Percentiles rank a stretch among this genome's conserved stretches.
Evolutionary conservation across 2,888 invertebrate species (phyloP).

Genomic region (Agonopterix alstromeriana): DNA sequence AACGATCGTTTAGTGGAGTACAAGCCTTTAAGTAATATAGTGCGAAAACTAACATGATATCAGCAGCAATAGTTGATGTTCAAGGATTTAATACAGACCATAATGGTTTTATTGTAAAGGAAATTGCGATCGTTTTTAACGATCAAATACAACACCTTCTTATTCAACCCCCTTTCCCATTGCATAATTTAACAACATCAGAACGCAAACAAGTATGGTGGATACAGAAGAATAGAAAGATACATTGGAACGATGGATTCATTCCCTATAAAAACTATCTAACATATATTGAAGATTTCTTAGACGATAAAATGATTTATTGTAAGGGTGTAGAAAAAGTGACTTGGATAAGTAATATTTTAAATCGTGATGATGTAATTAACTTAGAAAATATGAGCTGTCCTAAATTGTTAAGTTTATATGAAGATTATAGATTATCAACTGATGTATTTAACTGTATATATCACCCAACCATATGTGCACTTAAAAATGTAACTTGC

Average conservation of each 20-base stretch:
- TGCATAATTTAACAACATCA: no score
- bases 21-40: constrained; percentile 1
- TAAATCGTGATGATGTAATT: constrained; percentile 2
- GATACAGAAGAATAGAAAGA: no score
- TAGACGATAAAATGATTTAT: constrained; percentile 4
- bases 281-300: not conserved
- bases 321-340: constrained; percentile 8
- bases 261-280: constrained; percentile 1
- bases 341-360: constrained; percentile 4
- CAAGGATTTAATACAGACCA: constrained; percentile 9
- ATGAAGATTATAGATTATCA: constrained; percentile 3
- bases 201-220: no score
- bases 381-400: constrained; percentile 7
- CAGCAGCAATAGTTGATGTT: constrained; percentile 7
- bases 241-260: not conserved
- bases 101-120: constrained; percentile 5
- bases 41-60: constrained; percentile 1
- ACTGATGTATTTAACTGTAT: not conserved
- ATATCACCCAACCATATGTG: not conserved
- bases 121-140: constrained; percentile 6
- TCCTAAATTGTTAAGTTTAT: constrained; percentile 6
- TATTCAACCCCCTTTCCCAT: no score
- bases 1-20: constrained; percentile 6
- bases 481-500: constrained; percentile 2
- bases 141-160: no score